phyloP scores from a whole-genome alignment of 2,888 invertebrate genomes.

The Sinelater perroti region DNA sequence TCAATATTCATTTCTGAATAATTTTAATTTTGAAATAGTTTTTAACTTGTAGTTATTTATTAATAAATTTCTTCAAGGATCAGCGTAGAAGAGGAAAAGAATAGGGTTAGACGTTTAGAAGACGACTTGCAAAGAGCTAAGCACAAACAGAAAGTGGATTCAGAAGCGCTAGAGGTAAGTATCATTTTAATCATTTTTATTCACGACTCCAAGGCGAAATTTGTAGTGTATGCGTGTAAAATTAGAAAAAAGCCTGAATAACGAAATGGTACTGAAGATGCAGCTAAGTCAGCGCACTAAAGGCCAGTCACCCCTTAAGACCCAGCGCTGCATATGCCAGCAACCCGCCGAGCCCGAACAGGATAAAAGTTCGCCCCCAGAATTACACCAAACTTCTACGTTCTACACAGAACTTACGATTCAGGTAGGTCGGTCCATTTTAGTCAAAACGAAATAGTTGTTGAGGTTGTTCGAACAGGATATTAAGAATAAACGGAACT shows the following conservation, averaged over 20 bases:
- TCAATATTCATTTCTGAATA: too few species aligned
- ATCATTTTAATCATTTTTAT: slow-evolving; percentile 1
- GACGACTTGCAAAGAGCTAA: slow-evolving; percentile 44
- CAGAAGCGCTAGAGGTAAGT: slow-evolving; percentile 39
- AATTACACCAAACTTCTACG: background rate
- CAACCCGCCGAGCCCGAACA: background rate
- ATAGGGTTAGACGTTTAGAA: slow-evolving; percentile 41
- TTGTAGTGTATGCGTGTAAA: slow-evolving; percentile 37
- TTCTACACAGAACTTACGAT: slow-evolving; percentile 41
- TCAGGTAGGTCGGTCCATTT: slow-evolving; percentile 16
- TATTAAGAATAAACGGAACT: slow-evolving; percentile 12
- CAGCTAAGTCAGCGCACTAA: slow-evolving; percentile 32
- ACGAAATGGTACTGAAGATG: slow-evolving; percentile 39
- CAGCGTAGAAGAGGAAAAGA: slow-evolving; percentile 42
- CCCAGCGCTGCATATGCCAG: background rate
- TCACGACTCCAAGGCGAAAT: background rate
- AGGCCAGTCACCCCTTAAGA: background rate
- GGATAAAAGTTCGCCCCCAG: background rate
- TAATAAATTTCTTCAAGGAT: slow-evolving; percentile 36
- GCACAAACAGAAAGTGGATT: slow-evolving; percentile 33
- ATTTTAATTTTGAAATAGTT: too few species aligned
- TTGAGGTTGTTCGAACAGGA: slow-evolving; percentile 10
- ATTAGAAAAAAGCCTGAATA: slow-evolving; percentile 38
- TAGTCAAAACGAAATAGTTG: background rate
- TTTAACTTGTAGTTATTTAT: too few species aligned